Conservation (phyloP, 1,140 invertebrate genomes). For the Trichomalopsis sarcophagae region DNA sequence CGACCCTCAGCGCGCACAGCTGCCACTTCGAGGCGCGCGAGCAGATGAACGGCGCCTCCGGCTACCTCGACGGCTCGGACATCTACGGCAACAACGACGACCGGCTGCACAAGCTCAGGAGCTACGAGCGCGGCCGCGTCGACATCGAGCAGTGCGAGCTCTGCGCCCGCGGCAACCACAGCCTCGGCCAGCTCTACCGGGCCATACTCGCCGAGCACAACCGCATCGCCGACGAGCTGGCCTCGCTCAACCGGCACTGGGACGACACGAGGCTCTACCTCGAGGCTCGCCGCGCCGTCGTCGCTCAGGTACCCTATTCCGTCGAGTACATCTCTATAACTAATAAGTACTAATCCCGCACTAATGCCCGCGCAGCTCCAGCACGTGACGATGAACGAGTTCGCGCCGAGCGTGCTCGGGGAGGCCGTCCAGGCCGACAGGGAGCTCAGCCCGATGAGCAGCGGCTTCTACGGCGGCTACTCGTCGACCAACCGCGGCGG, state of each 20-base stretch:
- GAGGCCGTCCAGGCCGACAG: constrained; percentile 81
- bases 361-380: constrained; percentile 77
- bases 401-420: constrained; percentile 86
- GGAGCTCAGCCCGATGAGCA: constrained; percentile 78
- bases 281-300: constrained; percentile 86
- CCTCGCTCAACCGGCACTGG: constrained; percentile 88
- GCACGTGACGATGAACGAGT: constrained; percentile 91
- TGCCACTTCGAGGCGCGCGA: constrained; percentile 84
- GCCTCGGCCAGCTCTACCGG: constrained; percentile 79
- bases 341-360: no score
- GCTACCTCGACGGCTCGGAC: constrained; percentile 90
- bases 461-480: constrained; percentile 85
- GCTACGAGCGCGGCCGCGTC: constrained; percentile 85
- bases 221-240: constrained; percentile 84
- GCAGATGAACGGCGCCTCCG: constrained; percentile 91
- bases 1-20: constrained; percentile 78
- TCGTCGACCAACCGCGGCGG: constrained; percentile 88
- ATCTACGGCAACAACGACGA: constrained; percentile 88
- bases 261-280: constrained; percentile 87
- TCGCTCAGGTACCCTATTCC: constrained; percentile 74
- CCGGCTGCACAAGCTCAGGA: constrained; percentile 80
- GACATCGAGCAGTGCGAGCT: constrained; percentile 79
- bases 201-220: constrained; percentile 88
- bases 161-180: constrained; percentile 70
- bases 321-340: no score